Base-by-base conservation (phyloP, 2,113 vertebrate species). In the Podilymbus podiceps region DNA sequence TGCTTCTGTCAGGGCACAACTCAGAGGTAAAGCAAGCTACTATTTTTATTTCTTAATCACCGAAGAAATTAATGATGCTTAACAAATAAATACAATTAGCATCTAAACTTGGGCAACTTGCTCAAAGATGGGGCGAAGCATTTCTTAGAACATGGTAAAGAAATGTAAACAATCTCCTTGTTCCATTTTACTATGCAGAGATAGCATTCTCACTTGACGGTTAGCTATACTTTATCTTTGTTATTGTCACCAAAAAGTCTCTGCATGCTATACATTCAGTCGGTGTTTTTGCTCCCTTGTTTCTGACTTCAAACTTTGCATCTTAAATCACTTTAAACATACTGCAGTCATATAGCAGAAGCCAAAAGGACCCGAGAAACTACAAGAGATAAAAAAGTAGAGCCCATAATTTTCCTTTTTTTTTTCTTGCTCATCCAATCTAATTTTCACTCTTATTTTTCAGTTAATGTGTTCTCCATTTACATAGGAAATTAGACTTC, bases 21-120 rank as follows among this genome's bases (percentile, higher is more conserved):
- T 98, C 38, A 82, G 90, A 96, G 98, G 98, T 98, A 98, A 97
- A 85, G 52, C 35, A 86, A 74, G 60, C 28, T 60, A 12, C 2
- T 50, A 5, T 31, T 87, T 79, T 79, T 84, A 71, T 84, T 80
- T 75, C 31, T 73, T 63, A 59, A 84, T 80, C 24, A 21, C 13
- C 1, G 3, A 68, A 85, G 22, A 75, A 55, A 38, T 24, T 28
- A 11, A 4, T 25, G 40, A 42, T 68, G 7, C 31, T 77, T 58
- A 74, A 74, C 9, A 77, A 68, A 81, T 40, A 62, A 68, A 53
- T 73, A 24, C 22, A 76, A 31, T 14, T 1, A 60, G 5, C 62
- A 94, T 81, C 68, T 30, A 12, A 74, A 75, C 15, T 56, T 16
- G 12, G 1, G 0, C 28, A 63, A 30, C 13, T 9, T 47, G 11